Percentiles rank a stretch among this genome's conserved stretches.
These are phyloP conservation scores for Cryptomyrus ogoouensis DNA, from an alignment of 2,113 vertebrate species.

Conservation along the genomic window DNA sequence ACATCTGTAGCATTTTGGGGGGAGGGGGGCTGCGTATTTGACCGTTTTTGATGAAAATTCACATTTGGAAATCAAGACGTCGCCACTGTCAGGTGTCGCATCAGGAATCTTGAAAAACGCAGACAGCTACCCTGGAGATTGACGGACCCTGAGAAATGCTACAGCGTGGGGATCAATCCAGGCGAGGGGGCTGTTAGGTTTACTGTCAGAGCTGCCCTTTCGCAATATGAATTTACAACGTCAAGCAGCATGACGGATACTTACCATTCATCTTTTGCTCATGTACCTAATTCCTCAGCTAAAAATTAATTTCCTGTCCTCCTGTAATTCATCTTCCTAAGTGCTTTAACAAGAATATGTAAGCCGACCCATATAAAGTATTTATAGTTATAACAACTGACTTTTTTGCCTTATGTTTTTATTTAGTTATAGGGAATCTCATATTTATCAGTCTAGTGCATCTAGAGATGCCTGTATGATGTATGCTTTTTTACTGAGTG, in stretches of 20 bases:
- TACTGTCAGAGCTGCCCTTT: conserved; percentile 56
- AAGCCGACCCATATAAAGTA: neutral
- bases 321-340: neutral
- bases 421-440: conserved; percentile 20
- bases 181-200: conserved; percentile 40
- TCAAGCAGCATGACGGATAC: conserved; percentile 28
- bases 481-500: neutral
- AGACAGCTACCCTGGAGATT: conserved; percentile 44
- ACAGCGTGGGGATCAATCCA: conserved; percentile 52
- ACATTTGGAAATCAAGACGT: conserved; percentile 53
- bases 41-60: conserved; percentile 26
- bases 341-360: conserved; percentile 3
- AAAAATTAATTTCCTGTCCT: conserved; percentile 1
- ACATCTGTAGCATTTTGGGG: neutral
- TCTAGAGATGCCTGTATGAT: neutral
- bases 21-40: neutral
- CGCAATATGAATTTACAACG: conserved; percentile 44
- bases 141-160: conserved; percentile 53
- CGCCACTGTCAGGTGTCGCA: conserved; percentile 45
- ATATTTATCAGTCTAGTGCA: conserved; percentile 17
- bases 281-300: conserved; percentile 27
- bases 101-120: conserved; percentile 41
- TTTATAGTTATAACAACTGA: neutral
- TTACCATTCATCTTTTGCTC: conserved; percentile 38
- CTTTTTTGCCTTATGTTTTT: neutral